Conservation (phyloP, 2,888 invertebrate genomes). For the Heliconius ismenius region DNA sequence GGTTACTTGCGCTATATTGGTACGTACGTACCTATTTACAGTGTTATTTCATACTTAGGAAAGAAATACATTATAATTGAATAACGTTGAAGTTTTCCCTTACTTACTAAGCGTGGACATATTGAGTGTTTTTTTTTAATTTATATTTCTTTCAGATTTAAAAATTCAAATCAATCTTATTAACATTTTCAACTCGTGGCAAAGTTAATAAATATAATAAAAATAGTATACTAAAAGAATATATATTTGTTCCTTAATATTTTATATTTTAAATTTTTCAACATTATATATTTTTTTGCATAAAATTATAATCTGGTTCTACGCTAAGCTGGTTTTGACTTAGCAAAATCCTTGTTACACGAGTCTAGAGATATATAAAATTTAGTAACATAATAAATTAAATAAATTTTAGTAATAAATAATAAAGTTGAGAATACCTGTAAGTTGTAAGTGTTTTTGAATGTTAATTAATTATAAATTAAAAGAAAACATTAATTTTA, state of each 20-base stretch:
- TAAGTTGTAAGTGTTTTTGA: not conserved
- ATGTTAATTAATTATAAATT: not conserved
- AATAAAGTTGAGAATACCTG: not conserved
- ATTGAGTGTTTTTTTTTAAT: not conserved
- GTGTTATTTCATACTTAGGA: too few species aligned
- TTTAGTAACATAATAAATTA: conserved; percentile 13
- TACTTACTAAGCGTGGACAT: not conserved
- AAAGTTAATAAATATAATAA: not conserved
- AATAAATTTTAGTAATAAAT: conserved; percentile 6
- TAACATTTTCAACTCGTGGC: not conserved
- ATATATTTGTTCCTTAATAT: conserved; percentile 4
- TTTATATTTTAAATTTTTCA: not conserved
- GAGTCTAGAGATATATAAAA: not conserved
- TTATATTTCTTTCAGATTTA: not conserved
- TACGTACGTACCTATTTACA: too few species aligned
- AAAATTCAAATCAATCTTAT: not conserved
- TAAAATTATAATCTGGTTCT: conserved; percentile 19
- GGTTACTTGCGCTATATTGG: too few species aligned
- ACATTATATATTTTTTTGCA: not conserved
- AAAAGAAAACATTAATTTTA: not conserved
- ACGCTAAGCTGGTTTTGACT: conserved; percentile 16
- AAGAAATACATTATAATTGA: not conserved
- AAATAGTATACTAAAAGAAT: not conserved
- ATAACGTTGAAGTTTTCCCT: not conserved
- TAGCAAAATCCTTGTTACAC: conserved; percentile 5